Base-by-base conservation (phyloP, 2,888 invertebrate genomes). In the Hydroisotoma schaefferi region DNA sequence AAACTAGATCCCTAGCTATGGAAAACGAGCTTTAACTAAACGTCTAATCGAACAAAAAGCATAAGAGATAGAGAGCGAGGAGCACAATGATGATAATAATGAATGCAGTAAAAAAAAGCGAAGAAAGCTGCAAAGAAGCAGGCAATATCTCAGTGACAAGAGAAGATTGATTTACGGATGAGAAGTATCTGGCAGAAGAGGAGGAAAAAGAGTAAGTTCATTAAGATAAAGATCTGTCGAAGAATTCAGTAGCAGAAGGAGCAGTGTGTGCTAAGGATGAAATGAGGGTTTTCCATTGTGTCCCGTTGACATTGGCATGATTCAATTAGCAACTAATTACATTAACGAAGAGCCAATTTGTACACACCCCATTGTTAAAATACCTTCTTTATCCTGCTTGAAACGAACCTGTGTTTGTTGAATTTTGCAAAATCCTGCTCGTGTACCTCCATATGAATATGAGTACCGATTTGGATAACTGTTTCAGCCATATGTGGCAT, bases 251-350 rank as follows among this genome's bases (percentile, higher is more conserved):
- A n/a, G n/a, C n/a, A 33, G 33, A 33, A 33, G 46, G 15, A 23
- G 23, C 46, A 10, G 10, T 5, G 46, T 23, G 20, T 40, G 40
- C 20, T 40, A 46, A 46, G 25, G 46, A 46, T 46, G 46, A 46
- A 46, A 20, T 46, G 12, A 23, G 25, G 10, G 25, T 46, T 46
- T 25, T 46, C 46, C 46, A 25, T 46, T 46, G 22, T 46, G 25
- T 46, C 20, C 25, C 12, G 22, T 51, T 62, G 62, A 62, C 62
- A 58, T 54, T 52, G 33, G 49, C 58, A 55, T 51, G 57, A 62
- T 62, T 62, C 62, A 57, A 62, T 62, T 62, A 62, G 62, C 44
- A 55, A 58, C 55, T 58, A 55, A 62, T 62, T 58, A 57, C 57
- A 61, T 61, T 61, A 61, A 57, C 61, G 57, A 61, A 54, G 57